Evolutionary conservation across 2,113 vertebrate species (phyloP).

Genomic region (Murina feae): DNA sequence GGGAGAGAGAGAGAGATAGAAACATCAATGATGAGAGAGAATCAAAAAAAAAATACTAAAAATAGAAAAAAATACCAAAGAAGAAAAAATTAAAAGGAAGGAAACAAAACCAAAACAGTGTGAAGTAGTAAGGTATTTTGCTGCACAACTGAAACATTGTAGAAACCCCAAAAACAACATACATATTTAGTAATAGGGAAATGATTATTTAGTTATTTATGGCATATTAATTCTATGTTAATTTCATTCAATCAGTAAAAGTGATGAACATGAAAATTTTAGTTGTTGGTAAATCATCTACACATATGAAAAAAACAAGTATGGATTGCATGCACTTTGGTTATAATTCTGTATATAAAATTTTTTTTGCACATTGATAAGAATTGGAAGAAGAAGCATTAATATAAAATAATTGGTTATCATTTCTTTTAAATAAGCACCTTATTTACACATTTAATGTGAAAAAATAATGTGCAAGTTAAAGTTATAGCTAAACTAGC

Average conservation of each 20-base stretch:
- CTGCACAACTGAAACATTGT: not conserved
- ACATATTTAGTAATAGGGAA: not conserved
- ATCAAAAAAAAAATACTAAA: too few species aligned
- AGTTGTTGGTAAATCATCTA: not conserved
- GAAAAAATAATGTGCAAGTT: slow-evolving; percentile 7
- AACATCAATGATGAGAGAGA: too few species aligned
- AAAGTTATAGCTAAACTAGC: not conserved
- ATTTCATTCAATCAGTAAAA: slow-evolving; percentile 25
- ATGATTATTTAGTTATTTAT: not conserved
- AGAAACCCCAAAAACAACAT: not conserved
- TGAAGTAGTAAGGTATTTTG: not conserved
- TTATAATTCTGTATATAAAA: not conserved
- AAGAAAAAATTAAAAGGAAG: not conserved
- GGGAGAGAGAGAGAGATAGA: too few species aligned
- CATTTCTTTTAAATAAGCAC: not conserved
- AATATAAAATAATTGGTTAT: not conserved
- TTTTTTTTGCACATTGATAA: not conserved
- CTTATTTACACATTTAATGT: not conserved
- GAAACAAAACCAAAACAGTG: not conserved
- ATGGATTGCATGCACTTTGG: not conserved
- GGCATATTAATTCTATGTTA: not conserved
- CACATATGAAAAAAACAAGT: not conserved
- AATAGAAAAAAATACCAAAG: not conserved
- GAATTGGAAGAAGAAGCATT: not conserved
- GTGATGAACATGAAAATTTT: not conserved